These are phyloP conservation scores for Drosophila hamatofila DNA, from an alignment of 2,888 invertebrate genomes.

Conservation along the genomic window DNA sequence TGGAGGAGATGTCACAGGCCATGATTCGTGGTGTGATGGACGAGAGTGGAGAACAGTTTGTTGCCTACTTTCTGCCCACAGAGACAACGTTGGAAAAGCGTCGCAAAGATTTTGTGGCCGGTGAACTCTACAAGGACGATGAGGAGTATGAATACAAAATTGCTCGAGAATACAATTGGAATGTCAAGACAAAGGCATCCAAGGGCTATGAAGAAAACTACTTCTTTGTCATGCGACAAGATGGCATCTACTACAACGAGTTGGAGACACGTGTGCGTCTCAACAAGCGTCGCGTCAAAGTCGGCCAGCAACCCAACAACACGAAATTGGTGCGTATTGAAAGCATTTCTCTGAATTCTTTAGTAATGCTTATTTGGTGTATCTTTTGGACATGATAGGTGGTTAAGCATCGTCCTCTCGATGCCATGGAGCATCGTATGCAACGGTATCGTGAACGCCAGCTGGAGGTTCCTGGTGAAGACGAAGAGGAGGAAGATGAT, in stretches of 20 bases:
- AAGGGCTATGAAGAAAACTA: constrained; percentile 99
- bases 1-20: constrained; percentile 99
- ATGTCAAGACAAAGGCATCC: constrained; percentile 98
- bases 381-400: constrained; percentile 49
- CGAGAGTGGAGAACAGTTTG: constrained; percentile 99
- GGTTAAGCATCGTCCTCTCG: constrained; percentile 95
- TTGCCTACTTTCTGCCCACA: constrained; percentile 98
- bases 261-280: constrained; percentile 97
- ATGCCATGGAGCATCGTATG: constrained; percentile 93
- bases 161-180: constrained; percentile 99
- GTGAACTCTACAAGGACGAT: constrained; percentile 93
- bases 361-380: background rate
- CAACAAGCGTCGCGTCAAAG: constrained; percentile 95
- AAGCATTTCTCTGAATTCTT: background rate
- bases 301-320: constrained; percentile 87
- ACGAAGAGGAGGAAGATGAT: constrained; percentile 89
- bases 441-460: constrained; percentile 94
- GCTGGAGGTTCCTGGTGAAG: constrained; percentile 92
- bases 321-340: constrained; percentile 87
- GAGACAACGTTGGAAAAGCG: constrained; percentile 96
- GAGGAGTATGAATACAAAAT: constrained; percentile 98
- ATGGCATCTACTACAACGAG: constrained; percentile 97
- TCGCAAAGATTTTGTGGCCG: constrained; percentile 91
- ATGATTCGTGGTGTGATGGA: constrained; percentile 99
- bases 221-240: constrained; percentile 95